A percentile compares a stretch with the other conserved stretches of the same genome.
phyloP scores from a whole-genome alignment of 2,797 vertebrate species.

The Coregonus suidteri region DNA sequence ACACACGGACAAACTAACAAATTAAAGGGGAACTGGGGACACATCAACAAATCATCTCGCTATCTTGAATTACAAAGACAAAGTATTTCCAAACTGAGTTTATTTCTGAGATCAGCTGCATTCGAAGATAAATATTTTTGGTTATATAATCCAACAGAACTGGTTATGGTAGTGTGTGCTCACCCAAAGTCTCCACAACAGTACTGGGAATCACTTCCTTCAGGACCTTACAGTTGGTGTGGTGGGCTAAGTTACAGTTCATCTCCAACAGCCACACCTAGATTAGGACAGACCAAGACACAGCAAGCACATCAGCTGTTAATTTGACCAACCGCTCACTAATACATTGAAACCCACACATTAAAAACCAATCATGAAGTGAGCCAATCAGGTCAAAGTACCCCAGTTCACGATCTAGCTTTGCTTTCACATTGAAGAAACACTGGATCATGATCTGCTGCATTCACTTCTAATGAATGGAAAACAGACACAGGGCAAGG shows the following conservation, averaged over 20 bases:
- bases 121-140: neutral
- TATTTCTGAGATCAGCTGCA: neutral
- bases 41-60: neutral
- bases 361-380: conserved; percentile 79
- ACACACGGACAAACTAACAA: neutral
- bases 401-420: conserved; percentile 82
- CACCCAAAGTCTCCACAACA: conserved; percentile 83
- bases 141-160: neutral
- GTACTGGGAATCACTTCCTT: conserved; percentile 80
- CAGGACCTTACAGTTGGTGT: conserved; percentile 84
- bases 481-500: conserved; percentile 6
- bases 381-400: conserved; percentile 91
- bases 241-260: conserved; percentile 90
- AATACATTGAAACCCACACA: neutral
- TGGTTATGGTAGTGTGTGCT: conserved; percentile 34
- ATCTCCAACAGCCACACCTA: conserved; percentile 92
- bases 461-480: conserved; percentile 80
- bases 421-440: conserved; percentile 85
- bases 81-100: neutral
- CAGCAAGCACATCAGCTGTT: neutral
- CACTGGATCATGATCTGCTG: conserved; percentile 87
- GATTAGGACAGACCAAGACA: neutral
- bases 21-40: neutral
- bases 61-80: no score
- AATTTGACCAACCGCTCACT: neutral